phyloP scores from a whole-genome alignment of 2,113 vertebrate species.

The Onychostruthus taczanowskii region DNA sequence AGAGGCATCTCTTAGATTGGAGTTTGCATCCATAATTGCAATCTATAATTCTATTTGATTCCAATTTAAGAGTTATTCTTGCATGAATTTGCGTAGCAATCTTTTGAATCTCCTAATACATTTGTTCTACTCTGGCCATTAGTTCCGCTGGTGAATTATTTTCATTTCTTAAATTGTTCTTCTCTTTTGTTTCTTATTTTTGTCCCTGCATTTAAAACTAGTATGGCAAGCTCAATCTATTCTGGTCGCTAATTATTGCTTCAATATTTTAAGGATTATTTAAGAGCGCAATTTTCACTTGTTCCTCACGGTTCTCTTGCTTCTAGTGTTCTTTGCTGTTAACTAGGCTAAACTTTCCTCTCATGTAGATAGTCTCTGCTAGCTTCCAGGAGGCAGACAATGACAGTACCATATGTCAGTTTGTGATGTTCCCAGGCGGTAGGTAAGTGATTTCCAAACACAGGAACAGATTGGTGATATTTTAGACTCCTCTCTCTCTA shows the following conservation, averaged over 20 bases:
- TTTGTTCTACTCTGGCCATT: background rate
- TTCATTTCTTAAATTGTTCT: background rate
- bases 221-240: background rate
- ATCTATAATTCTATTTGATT: background rate
- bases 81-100: background rate
- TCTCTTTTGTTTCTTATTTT: background rate
- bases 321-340: background rate
- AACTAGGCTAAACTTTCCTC: background rate
- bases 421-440: slow-evolving; percentile 1
- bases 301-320: background rate
- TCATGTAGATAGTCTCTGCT: background rate
- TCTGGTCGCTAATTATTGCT: background rate
- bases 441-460: slow-evolving; percentile 18
- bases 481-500: slow-evolving; percentile 1
- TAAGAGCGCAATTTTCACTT: background rate
- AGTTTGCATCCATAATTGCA: background rate
- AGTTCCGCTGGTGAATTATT: background rate
- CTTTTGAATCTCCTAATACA: background rate
- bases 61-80: background rate
- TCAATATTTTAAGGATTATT: background rate
- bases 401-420: slow-evolving; percentile 28
- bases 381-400: slow-evolving; percentile 11
- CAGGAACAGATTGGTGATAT: slow-evolving; percentile 17
- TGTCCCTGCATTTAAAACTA: background rate
- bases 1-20: background rate